These are phyloP conservation scores for Phasia obesa DNA, from an alignment of 2,888 invertebrate genomes.

Conservation along the genomic window DNA sequence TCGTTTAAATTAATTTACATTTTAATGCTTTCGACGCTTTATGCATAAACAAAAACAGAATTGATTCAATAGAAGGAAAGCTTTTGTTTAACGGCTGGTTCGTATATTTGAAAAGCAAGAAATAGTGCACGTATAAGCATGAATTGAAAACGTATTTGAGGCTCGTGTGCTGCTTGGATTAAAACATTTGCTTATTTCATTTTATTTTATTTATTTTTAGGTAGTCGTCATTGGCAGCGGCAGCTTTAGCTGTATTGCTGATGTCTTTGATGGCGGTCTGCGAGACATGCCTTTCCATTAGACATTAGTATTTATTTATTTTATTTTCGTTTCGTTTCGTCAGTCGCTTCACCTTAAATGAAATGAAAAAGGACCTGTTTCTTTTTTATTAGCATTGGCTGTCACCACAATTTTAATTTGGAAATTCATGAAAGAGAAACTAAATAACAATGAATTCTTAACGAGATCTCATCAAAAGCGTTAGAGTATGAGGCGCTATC, in stretches of 20 bases:
- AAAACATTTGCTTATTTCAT: slow-evolving; percentile 35
- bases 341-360: slow-evolving; percentile 30
- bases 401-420: slow-evolving; percentile 64
- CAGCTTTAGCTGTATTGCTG: slow-evolving; percentile 5
- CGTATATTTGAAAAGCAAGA: slow-evolving; percentile 28
- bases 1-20: slow-evolving; percentile 71
- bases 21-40: slow-evolving; percentile 66
- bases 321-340: slow-evolving; percentile 5
- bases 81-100: slow-evolving; percentile 18
- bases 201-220: slow-evolving; percentile 47
- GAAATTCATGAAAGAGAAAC: slow-evolving; percentile 30
- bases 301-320: slow-evolving; percentile 50
- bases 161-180: slow-evolving; percentile 21
- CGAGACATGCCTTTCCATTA: slow-evolving; percentile 56
- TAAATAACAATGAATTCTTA: slow-evolving; percentile 67
- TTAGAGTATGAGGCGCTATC: slow-evolving; percentile 70
- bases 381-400: slow-evolving; percentile 25
- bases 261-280: slow-evolving; percentile 47
- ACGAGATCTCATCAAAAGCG: slow-evolving; percentile 68
- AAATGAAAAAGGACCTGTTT: slow-evolving; percentile 39
- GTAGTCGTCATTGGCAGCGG: slow-evolving; percentile 11
- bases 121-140: slow-evolving; percentile 65
- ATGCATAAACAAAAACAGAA: slow-evolving; percentile 56
- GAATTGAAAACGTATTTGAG: slow-evolving; percentile 59
- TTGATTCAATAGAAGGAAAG: background rate